A percentile compares a stretch with the other conserved stretches of the same genome.
These are phyloP conservation scores for Anthonomus grandis DNA, from an alignment of 1,140 invertebrate species.

Conservation along the genomic window DNA sequence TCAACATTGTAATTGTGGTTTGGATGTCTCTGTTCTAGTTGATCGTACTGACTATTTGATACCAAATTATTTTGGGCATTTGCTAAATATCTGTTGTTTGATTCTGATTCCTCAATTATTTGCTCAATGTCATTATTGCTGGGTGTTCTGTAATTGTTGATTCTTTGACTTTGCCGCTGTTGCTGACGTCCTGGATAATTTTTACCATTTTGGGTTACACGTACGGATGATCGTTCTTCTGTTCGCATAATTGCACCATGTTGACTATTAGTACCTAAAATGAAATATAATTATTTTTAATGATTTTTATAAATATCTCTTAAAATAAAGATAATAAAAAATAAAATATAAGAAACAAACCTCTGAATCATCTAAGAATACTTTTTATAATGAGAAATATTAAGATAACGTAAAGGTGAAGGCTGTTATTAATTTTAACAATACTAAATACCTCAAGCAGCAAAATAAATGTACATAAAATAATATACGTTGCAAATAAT, in stretches of 20 bases:
- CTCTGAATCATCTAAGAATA: not conserved
- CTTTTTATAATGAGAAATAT: too few relatives aligned
- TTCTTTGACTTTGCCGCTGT: not conserved
- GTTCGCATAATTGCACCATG: constrained; percentile 35
- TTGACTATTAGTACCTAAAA: not conserved
- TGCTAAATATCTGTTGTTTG: constrained; percentile 21
- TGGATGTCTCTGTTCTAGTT: not conserved
- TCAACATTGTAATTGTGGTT: constrained; percentile 15
- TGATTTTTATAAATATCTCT: not conserved
- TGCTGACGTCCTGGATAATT: constrained; percentile 1
- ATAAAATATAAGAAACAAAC: not conserved
- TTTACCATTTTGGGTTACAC: constrained; percentile 20
- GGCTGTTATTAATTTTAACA: too few relatives aligned
- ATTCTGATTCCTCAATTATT: constrained; percentile 21
- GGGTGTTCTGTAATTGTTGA: constrained; percentile 11
- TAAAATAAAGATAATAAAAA: not conserved
- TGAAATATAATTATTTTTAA: not conserved
- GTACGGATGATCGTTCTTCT: constrained; percentile 29
- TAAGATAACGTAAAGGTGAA: too few relatives aligned
- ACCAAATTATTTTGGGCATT: constrained; percentile 18
- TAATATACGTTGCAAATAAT: too few relatives aligned
- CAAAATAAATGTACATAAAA: too few relatives aligned
- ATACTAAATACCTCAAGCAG: too few relatives aligned
- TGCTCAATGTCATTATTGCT: constrained; percentile 24
- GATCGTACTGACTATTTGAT: not conserved